Base-by-base conservation (phyloP, 2,888 invertebrate genomes). In the Drosophila lacicola region DNA sequence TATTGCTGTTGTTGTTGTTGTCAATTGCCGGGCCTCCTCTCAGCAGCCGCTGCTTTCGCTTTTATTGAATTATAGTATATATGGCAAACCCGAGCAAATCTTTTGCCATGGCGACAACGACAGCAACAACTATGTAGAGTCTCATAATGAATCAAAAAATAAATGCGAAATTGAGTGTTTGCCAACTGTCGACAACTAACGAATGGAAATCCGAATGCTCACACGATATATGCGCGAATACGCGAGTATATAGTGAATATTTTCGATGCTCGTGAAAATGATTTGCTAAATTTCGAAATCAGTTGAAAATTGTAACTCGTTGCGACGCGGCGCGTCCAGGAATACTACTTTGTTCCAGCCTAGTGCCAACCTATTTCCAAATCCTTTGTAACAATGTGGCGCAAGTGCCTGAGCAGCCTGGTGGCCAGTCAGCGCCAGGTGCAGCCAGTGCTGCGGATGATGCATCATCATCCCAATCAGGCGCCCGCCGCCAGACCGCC, bases 1-100 rank as follows among this genome's bases (percentile, higher is more conserved):
- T 34, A 25, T 25, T 17, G 17, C 25, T 29, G 21, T 46, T 66
- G 54, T 55, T 55, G 58, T 68, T 69, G 55, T 88, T 79, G 88
- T 79, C 85, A 88, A 85, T 66, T 82, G 82, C 36, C 89, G 60
- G 74, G 89, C 87, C 82, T 87, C 84, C 87, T 70, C 81, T 29
- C 21, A 39, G 54, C 33, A 21, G 47, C 34, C 21, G 58, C 53
- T 58, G 70, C 84, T 84, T 87, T 84, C 89, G 78, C 84, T 89
- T 84, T 88, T 72, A 78, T 74, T 78, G 29, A 74, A 74, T 69
- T 83, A 75, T 17, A 17, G 17, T 17, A 17, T 34, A 70, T 72
- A 71, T 79, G 76, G 61, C 60, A 61, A 47, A 41, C 19, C 58
- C 61, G 73, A 74, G 69, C 68, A 78, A 73, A 66, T 72, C 57